Percentiles rank a stretch among this genome's conserved stretches.
These are phyloP conservation scores for Drosophila tanythrix DNA, from an alignment of 2,888 invertebrate genomes.

Conservation along the genomic window DNA sequence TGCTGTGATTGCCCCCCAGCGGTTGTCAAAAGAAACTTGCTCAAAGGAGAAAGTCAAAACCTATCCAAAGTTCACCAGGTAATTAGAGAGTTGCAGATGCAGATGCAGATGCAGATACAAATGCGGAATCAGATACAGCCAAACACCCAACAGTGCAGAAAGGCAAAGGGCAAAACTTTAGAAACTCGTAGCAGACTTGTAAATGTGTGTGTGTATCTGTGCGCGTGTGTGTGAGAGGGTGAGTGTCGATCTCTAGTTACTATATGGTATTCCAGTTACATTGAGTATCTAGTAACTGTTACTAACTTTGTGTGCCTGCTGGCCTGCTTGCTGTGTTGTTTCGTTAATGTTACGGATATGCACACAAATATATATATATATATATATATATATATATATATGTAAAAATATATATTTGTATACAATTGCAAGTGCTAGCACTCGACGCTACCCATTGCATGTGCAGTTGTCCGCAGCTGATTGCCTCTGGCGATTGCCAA, in stretches of 20 bases:
- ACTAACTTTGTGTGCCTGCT: background rate
- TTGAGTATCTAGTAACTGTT: slow-evolving; percentile 1
- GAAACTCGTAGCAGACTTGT: background rate
- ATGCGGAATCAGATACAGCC: background rate
- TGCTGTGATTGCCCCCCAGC: background rate
- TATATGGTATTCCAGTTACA: slow-evolving; percentile 21
- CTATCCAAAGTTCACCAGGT: slow-evolving; percentile 4
- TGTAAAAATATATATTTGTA: background rate
- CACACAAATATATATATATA: background rate
- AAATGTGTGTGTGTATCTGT: background rate
- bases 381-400: background rate
- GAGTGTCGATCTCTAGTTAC: background rate
- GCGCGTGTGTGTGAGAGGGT: background rate
- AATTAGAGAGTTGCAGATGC: slow-evolving; percentile 29
- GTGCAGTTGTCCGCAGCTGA: slow-evolving; percentile 30
- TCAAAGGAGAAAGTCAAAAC: slow-evolving; percentile 6
- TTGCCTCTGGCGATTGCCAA: slow-evolving; percentile 58
- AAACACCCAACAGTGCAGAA: background rate
- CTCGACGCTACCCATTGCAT: slow-evolving; percentile 5
- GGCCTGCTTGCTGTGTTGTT: background rate
- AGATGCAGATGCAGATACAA: background rate
- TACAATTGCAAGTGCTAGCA: slow-evolving; percentile 3
- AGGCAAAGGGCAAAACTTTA: slow-evolving; percentile 11
- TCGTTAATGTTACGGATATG: background rate
- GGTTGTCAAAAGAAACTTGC: background rate